phyloP scores from a whole-genome alignment of 2,888 invertebrate genomes.

The Thecophora atra region DNA sequence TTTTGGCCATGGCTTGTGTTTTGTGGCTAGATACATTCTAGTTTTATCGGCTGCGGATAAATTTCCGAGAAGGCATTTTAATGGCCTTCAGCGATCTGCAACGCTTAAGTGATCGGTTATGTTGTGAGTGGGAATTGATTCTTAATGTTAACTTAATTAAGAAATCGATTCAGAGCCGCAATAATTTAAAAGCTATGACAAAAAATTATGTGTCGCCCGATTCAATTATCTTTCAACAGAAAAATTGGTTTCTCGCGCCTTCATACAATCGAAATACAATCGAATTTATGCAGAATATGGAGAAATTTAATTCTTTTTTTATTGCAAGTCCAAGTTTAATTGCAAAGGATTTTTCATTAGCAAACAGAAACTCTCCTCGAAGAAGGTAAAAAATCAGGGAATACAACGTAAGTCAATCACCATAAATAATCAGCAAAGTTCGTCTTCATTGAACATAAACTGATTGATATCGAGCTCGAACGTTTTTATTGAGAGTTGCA shows the following conservation, averaged over 20 bases:
- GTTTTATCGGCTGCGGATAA: constrained; percentile 29
- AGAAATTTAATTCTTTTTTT: too few species aligned
- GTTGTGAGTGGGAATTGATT: constrained; percentile 12
- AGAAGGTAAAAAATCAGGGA: too few species aligned
- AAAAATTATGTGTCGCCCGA: constrained; percentile 6
- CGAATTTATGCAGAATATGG: not conserved
- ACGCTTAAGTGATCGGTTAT: constrained; percentile 30
- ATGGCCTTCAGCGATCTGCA: constrained; percentile 26
- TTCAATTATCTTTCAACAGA: constrained; percentile 1
- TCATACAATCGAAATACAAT: not conserved
- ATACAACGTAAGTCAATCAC: not conserved
- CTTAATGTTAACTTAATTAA: constrained; percentile 32
- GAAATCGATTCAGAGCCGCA: constrained; percentile 13
- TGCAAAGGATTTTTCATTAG: too few species aligned
- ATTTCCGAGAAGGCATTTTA: constrained; percentile 33
- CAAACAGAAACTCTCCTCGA: too few species aligned
- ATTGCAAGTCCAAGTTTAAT: too few species aligned
- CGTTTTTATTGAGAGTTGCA: too few species aligned
- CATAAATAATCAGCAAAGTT: not conserved
- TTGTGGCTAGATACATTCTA: constrained; percentile 3
- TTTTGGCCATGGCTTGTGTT: not conserved
- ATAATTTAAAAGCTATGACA: constrained; percentile 20
- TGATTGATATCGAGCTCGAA: too few species aligned
- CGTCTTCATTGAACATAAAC: not conserved
- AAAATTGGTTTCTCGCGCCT: not conserved